A percentile compares a stretch with the other conserved stretches of the same genome.
Conservation (phyloP, 2,797 vertebrate species). For the Microtus obscurus region DNA sequence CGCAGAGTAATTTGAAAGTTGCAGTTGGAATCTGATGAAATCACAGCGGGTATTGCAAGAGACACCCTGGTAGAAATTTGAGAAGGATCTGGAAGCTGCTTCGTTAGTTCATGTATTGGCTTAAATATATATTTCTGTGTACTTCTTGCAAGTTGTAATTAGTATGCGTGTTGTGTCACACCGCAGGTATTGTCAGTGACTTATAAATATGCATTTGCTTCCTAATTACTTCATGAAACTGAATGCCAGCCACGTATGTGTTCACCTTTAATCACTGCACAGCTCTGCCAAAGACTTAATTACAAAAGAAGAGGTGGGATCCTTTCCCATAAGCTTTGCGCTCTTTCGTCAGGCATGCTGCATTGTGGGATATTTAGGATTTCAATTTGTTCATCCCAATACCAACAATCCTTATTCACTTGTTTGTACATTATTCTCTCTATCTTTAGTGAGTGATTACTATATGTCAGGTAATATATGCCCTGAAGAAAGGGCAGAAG, state of each 20-base stretch:
- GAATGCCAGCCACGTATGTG: not conserved
- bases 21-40: slow-evolving; percentile 77
- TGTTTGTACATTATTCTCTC: not conserved
- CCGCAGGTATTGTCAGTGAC: not conserved
- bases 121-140: slow-evolving; percentile 52
- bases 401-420: not conserved
- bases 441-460: not conserved
- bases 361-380: slow-evolving; percentile 33
- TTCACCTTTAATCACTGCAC: slow-evolving; percentile 53
- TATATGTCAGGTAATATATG: not conserved
- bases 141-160: slow-evolving; percentile 59
- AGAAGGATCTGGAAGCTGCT: slow-evolving; percentile 62
- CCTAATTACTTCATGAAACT: slow-evolving; percentile 61
- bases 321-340: not conserved
- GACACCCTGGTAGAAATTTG: slow-evolving; percentile 63
- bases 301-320: slow-evolving; percentile 52
- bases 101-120: slow-evolving; percentile 46
- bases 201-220: slow-evolving; percentile 72
- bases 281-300: slow-evolving; percentile 53
- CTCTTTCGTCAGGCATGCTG: not conserved
- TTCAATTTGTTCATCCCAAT: slow-evolving; percentile 25
- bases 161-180: slow-evolving; percentile 34
- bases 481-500: not conserved
- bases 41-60: slow-evolving; percentile 62
- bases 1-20: slow-evolving; percentile 64